Conservation (phyloP, 1,140 invertebrate genomes). For the Macrocentrus cingulum region DNA sequence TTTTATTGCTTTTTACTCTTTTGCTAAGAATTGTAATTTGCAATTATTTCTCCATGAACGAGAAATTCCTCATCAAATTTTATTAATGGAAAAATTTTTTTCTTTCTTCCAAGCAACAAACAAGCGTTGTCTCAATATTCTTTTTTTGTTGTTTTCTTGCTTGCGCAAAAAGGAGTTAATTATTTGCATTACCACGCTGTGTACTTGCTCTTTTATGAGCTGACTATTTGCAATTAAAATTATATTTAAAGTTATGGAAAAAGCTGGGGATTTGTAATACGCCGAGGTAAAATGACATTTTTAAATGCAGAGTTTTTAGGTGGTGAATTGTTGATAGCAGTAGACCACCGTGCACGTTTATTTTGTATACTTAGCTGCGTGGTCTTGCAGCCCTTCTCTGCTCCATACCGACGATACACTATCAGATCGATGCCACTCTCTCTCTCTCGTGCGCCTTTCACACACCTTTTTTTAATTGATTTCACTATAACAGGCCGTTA, state of each 20-base stretch:
- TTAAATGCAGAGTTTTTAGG: too few species aligned
- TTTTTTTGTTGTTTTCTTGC: background rate
- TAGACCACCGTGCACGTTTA: background rate
- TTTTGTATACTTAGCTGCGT: background rate
- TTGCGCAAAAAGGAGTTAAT: slow-evolving; percentile 5
- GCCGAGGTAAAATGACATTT: background rate
- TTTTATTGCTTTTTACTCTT: too few species aligned
- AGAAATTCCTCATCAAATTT: too few species aligned
- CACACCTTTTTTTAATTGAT: slow-evolving; percentile 27
- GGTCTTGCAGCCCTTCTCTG: slow-evolving; percentile 22
- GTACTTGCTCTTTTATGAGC: slow-evolving; percentile 27
- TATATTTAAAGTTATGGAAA: slow-evolving; percentile 25
- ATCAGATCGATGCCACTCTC: slow-evolving; percentile 2
- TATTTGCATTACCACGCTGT: slow-evolving; percentile 22
- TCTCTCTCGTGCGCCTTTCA: background rate
- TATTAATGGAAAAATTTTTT: too few species aligned
- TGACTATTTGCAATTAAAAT: slow-evolving; percentile 34
- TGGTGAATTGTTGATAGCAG: too few species aligned
- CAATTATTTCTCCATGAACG: too few species aligned
- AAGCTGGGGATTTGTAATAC: background rate
- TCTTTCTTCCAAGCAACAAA: too few species aligned
- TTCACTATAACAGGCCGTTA: slow-evolving; percentile 34
- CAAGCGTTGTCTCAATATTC: background rate
- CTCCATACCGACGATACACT: too few species aligned
- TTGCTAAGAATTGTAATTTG: too few species aligned